Percentiles rank a stretch among this genome's conserved stretches.
These are phyloP conservation scores for Lomographa bimaculata DNA, from an alignment of 2,888 invertebrate genomes.

Conservation along the genomic window DNA sequence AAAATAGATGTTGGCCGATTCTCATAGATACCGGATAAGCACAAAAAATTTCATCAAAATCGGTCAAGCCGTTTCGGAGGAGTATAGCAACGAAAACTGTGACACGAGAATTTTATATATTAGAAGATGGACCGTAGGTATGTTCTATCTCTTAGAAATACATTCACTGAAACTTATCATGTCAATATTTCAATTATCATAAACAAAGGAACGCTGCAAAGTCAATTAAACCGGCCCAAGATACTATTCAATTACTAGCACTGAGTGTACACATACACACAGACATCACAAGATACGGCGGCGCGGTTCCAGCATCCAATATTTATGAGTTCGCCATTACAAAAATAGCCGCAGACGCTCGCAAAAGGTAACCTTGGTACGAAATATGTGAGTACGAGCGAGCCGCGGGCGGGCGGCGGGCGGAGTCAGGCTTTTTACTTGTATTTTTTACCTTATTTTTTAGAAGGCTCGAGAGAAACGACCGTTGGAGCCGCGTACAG, in stretches of 20 bases:
- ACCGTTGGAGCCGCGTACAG: constrained; percentile 38
- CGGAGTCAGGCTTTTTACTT: constrained; percentile 37
- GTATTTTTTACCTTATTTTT: constrained; percentile 42
- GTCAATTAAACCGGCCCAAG: too few relatives aligned
- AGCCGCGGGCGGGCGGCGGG: constrained; percentile 28
- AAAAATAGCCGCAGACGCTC: constrained; percentile 32
- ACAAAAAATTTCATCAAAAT: too few relatives aligned
- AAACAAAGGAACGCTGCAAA: too few relatives aligned
- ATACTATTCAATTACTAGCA: neutral
- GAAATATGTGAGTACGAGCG: constrained; percentile 48
- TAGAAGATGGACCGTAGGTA: too few relatives aligned
- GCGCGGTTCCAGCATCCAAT: constrained; percentile 20
- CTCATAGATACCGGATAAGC: too few relatives aligned
- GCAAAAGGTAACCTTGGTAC: constrained; percentile 61
- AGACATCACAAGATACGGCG: constrained; percentile 11
- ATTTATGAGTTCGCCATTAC: constrained; percentile 25
- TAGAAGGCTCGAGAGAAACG: constrained; percentile 34
- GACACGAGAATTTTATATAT: too few relatives aligned
- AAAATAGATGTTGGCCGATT: too few relatives aligned
- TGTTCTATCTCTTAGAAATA: too few relatives aligned
- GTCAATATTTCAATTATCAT: too few relatives aligned
- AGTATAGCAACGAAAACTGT: too few relatives aligned
- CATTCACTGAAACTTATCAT: too few relatives aligned
- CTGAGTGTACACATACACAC: neutral
- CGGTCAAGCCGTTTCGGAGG: too few relatives aligned